Evolutionary conservation across 1,140 invertebrate genomes (phyloP).

Genomic region (Saxidomus purpurata): DNA sequence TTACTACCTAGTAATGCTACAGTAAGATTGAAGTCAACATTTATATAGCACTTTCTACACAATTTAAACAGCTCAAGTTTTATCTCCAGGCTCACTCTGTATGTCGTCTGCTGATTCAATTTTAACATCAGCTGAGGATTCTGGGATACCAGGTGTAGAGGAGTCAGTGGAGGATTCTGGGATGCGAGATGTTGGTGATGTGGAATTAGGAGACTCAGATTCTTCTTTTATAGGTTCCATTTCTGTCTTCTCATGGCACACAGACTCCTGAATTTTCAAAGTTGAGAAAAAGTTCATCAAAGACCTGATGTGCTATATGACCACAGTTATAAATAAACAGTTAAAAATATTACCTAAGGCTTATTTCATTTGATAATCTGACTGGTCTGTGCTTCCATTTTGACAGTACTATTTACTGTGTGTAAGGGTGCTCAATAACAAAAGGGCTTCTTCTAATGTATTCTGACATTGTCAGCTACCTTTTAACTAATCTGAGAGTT

Average conservation of each 20-base stretch:
- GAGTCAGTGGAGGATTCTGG: background rate
- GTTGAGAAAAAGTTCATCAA: background rate
- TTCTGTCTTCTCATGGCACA: constrained; percentile 71
- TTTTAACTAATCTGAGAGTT: too few relatives aligned
- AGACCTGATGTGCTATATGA: background rate
- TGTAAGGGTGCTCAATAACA: too few relatives aligned
- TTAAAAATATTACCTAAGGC: too few relatives aligned
- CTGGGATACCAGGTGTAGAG: background rate
- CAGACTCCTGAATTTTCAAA: constrained; percentile 2
- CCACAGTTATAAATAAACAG: too few relatives aligned
- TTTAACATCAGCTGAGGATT: constrained; percentile 10
- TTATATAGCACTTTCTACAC: constrained; percentile 4
- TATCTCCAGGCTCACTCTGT: background rate
- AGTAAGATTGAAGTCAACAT: constrained; percentile 8
- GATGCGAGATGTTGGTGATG: constrained; percentile 47
- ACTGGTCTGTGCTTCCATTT: too few relatives aligned
- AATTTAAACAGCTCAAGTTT: background rate
- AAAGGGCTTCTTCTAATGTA: too few relatives aligned
- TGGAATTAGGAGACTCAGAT: constrained; percentile 73
- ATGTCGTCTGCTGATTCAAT: constrained; percentile 5
- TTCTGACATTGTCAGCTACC: too few relatives aligned
- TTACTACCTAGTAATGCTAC: constrained; percentile 18
- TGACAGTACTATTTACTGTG: too few relatives aligned
- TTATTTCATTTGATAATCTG: too few relatives aligned
- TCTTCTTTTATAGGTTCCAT: constrained; percentile 83